Evolutionary conservation across 23 tunicate species (phyloP).

Genomic region (Pegea sp.): DNA sequence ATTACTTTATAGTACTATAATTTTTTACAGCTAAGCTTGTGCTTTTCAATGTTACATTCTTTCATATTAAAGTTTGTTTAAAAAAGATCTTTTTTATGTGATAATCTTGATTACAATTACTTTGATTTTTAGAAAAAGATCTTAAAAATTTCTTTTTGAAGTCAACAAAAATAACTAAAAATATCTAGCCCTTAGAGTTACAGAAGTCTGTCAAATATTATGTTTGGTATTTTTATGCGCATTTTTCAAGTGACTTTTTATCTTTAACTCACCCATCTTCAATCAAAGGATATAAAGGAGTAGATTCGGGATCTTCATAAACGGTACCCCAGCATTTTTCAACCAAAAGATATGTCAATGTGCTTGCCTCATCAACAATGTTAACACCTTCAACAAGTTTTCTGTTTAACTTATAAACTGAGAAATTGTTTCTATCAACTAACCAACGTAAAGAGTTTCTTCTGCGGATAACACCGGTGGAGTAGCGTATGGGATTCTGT

Average conservation of each 20-base stretch:
- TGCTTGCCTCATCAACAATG: constrained; percentile 32
- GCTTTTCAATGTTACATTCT: too few species aligned
- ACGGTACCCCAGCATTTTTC: constrained; percentile 86
- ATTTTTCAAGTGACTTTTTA: neutral
- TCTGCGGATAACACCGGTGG: constrained; percentile 55
- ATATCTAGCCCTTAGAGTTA: neutral
- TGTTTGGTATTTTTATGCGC: neutral
- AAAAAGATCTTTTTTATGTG: too few species aligned
- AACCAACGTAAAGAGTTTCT: constrained; percentile 53
- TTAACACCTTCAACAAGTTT: constrained; percentile 20
- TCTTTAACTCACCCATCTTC: constrained; percentile 38
- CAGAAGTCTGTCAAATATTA: neutral
- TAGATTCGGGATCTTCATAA: constrained; percentile 25
- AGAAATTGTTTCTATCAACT: neutral
- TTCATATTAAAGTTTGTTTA: too few species aligned
- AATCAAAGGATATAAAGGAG: constrained; percentile 38
- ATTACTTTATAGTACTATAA: too few species aligned
- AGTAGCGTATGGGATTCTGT: constrained; percentile 11
- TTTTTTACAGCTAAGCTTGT: too few species aligned
- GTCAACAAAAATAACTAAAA: neutral
- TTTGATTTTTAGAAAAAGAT: neutral
- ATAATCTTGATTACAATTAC: too few species aligned
- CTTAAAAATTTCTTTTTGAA: neutral
- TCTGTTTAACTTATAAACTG: neutral
- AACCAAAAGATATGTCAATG: constrained; percentile 32